Base-by-base conservation (phyloP, 2,797 vertebrate species). In the Delichon dasypus region DNA sequence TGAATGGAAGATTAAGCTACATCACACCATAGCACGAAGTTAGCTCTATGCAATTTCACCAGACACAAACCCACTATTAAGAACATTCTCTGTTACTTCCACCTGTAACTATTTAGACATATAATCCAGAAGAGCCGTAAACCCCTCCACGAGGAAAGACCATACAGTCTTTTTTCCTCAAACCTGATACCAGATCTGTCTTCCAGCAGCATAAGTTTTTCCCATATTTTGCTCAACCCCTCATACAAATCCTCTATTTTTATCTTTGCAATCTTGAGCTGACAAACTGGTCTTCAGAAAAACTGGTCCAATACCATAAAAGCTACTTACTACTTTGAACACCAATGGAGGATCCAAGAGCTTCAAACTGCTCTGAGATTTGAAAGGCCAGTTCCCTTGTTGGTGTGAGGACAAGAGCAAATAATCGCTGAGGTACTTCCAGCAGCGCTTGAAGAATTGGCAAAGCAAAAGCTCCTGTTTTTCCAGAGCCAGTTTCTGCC, bases 401-500 rank as follows among this genome's bases (percentile, higher is more conserved):
- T 1, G 99, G 99, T 3, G 99, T 99, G 84, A 99, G 99, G 44
- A 99, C 98, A 21, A 99, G 98, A 17, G 99, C 98, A 91, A 99
- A 99, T 38, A 99, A 98, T 38, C 99, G 98, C 96, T 99, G 99
- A 2, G 99, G 98, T 0, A 97, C 98, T 72, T 98, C 97, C 73
- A 99, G 97, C 77, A 99, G 98, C 0, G 98, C 98, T 75, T 99
- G 99, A 68, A 99, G 98, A 92, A 99, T 99, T 38, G 99, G 99
- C 89, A 99, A 94, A 48, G 99, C 99, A 34, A 99, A 99, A 4
- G 99, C 99, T 2, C 98, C 99, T 0, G 99, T 99, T 97, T 99
- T 99, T 50, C 99, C 99, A 40, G 99, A 99, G 21, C 99, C 99
- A 0, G 99, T 99, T 98, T 99, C 99, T 38, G 99, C 99, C 95